Evolutionary conservation across 2,888 invertebrate species (phyloP).

Genomic region (Temnothorax ravouxi): DNA sequence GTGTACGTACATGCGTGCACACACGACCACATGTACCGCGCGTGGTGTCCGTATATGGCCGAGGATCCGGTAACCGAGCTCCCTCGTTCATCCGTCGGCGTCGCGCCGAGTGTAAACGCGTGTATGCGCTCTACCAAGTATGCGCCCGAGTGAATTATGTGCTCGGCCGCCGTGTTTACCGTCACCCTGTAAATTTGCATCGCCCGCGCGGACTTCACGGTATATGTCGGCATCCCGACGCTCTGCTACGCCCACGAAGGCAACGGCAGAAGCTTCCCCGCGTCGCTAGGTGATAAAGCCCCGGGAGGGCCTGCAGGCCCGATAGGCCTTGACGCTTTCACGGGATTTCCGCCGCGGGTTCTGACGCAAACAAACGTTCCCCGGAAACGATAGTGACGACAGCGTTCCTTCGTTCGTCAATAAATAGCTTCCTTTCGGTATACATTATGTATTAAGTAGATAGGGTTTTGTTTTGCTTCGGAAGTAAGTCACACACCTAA

Average conservation of each 20-base stretch:
- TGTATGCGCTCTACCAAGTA: constrained; percentile 64
- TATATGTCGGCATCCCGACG: constrained; percentile 20
- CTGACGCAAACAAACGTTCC: constrained; percentile 37
- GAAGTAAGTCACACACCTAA: neutral
- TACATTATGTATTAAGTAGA: neutral
- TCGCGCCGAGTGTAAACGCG: constrained; percentile 65
- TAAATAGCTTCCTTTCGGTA: neutral
- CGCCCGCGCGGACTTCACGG: constrained; percentile 63
- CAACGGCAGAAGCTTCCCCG: constrained; percentile 6
- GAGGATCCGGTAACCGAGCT: constrained; percentile 16
- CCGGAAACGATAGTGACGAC: constrained; percentile 7
- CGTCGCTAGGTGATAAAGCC: constrained; percentile 44
- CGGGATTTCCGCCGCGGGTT: constrained; percentile 26
- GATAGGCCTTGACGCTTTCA: constrained; percentile 55
- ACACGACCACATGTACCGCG: neutral
- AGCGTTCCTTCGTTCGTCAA: neutral
- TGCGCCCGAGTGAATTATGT: constrained; percentile 79
- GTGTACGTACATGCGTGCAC: neutral
- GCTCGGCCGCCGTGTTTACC: constrained; percentile 77
- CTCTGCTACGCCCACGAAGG: constrained; percentile 32
- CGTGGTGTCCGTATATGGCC: constrained; percentile 14
- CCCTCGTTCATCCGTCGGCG: constrained; percentile 34
- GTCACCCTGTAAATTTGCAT: constrained; percentile 82
- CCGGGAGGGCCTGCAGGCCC: neutral
- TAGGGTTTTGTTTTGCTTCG: neutral